Base-by-base conservation (phyloP, 2,888 invertebrate genomes). In the Microctonus aethiopoides region DNA sequence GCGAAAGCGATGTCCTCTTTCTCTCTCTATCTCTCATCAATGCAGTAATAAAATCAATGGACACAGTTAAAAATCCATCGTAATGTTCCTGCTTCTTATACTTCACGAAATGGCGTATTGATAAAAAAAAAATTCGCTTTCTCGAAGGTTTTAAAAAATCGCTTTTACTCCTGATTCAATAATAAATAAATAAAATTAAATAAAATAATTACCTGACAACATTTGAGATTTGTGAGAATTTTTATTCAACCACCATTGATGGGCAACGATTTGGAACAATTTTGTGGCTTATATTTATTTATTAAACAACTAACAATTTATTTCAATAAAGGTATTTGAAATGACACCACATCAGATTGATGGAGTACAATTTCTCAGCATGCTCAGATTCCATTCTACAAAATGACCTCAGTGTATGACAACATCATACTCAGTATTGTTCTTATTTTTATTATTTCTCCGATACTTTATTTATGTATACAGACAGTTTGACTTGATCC, bases 41-140 rank as follows among this genome's bases (percentile, higher is more conserved):
- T 29, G 24, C 29, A 46, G 26, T 56, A 56, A 56, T 56, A 56
- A 26, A 56, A 56, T 56, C 56, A 26, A 56, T 29, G 11, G 6
- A 29, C 6, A 56, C 26, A 56, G 13, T 0, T 13, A 1, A 7
- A 22, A 22, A n/a, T 56, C 9, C n/a, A 16, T 9, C 6, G 11
- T 26, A 24, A 24, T 5, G 7, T 29, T 13, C 26, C 26, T n/a
- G 10, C 26, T n/a, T 22, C 26, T 56, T n/a, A 26, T 13, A 56
- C n/a, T 26, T 26, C 2, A 26, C 5, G 2, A 7, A 26, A 29
- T 24, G 26, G 2, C 4, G 26, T 13, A 64, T 32, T 36, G 22
- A 61, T 64, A 39, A 73, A 70, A 70, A 81, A 78, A 77, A 78
- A 74, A 76, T 78, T 76, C 75, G 79, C 76, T 78, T 79, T 80